phyloP scores from a whole-genome alignment of 2,113 vertebrate species.

The Triplophysa rosa region DNA sequence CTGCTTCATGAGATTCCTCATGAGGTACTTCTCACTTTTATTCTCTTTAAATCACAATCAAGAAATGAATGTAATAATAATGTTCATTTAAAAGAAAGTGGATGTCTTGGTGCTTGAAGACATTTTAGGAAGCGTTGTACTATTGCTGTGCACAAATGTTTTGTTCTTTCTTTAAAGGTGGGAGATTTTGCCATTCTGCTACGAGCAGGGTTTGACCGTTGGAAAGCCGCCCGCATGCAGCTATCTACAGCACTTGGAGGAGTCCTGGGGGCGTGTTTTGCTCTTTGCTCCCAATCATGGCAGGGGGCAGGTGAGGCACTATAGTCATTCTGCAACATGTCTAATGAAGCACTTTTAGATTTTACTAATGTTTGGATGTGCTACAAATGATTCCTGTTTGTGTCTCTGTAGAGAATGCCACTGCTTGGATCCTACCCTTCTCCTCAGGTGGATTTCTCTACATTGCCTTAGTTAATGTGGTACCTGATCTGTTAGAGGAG shows the following conservation, averaged over 20 bases:
- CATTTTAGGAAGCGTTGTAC: background rate
- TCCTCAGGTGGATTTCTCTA: constrained; percentile 96
- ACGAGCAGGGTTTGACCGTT: constrained; percentile 94
- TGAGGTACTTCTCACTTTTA: constrained; percentile 80
- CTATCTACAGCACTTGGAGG: constrained; percentile 90
- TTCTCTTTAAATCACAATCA: background rate
- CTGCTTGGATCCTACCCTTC: constrained; percentile 94
- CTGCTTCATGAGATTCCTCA: constrained; percentile 97
- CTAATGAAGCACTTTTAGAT: no score
- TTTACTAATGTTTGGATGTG: no score
- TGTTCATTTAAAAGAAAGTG: background rate
- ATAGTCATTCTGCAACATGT: background rate
- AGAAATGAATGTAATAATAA: background rate
- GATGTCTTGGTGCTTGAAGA: background rate
- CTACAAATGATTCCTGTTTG: background rate
- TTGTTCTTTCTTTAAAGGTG: constrained; percentile 72
- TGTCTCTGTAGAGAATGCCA: constrained; percentile 76
- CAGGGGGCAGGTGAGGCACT: constrained; percentile 83
- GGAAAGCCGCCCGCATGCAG: constrained; percentile 97
- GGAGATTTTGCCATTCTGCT: constrained; percentile 97
- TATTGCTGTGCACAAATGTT: background rate
- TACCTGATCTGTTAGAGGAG: constrained; percentile 93
- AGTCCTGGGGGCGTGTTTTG: constrained; percentile 88
- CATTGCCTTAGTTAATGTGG: constrained; percentile 93
- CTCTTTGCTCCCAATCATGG: constrained; percentile 89